Evolutionary conservation across 2,797 vertebrate genomes (phyloP).

Genomic region (Gymnopithys bicolor): DNA sequence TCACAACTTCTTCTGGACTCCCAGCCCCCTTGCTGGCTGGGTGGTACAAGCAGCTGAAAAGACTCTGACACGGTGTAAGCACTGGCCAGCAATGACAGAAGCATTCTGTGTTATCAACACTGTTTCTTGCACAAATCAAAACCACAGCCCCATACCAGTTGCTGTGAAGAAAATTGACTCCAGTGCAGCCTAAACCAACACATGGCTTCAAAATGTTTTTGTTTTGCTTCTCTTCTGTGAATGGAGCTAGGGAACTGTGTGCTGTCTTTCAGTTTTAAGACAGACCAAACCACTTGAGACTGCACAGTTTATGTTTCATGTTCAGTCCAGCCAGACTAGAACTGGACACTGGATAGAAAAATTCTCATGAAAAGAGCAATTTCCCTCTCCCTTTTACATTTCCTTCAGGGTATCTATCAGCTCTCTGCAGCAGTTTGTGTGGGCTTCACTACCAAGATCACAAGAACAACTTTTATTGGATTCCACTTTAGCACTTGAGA

Average conservation of each 20-base stretch:
- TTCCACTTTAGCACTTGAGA: constrained; percentile 17
- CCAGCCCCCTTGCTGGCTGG: fast-evolving
- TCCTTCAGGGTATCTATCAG: constrained; percentile 27
- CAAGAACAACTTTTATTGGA: constrained; percentile 40
- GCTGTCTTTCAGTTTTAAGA: neutral
- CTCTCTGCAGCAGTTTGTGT: neutral
- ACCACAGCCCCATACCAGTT: neutral
- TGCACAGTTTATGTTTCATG: neutral
- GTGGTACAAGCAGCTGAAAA: fast-evolving
- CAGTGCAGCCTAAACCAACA: neutral
- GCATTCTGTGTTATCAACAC: neutral
- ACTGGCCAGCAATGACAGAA: neutral
- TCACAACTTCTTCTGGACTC: neutral
- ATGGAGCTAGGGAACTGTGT: neutral
- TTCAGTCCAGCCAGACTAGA: neutral
- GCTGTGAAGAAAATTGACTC: neutral
- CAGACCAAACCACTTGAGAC: neutral
- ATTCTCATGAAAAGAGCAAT: neutral
- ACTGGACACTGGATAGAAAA: constrained; percentile 18
- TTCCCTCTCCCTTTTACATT: neutral
- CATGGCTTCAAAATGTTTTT: neutral
- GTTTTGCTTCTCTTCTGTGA: neutral
- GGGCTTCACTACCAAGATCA: constrained; percentile 12
- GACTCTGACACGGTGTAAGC: fast-evolving
- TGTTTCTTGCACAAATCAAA: neutral